These are phyloP conservation scores for Megathymus violae DNA, from an alignment of 1,140 invertebrate species.

Conservation along the genomic window DNA sequence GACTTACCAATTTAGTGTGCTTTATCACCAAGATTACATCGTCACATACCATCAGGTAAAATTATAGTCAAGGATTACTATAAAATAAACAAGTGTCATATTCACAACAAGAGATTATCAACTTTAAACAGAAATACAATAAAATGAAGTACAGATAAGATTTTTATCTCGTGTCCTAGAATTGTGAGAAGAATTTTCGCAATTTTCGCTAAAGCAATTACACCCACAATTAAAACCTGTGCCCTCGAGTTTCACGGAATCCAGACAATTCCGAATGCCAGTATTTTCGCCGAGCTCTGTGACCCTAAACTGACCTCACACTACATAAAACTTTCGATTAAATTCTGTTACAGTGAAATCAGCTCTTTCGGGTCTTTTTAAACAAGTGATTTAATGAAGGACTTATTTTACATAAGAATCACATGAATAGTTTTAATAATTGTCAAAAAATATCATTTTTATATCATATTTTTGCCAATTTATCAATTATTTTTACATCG, in stretches of 20 bases:
- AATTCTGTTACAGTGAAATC: constrained; percentile 13
- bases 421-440: too few species aligned
- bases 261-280: constrained; percentile 33
- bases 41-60: too few species aligned
- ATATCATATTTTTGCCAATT: too few species aligned
- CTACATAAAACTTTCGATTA: constrained; percentile 34
- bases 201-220: constrained; percentile 44
- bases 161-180: constrained; percentile 25
- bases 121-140: neutral
- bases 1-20: too few species aligned
- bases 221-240: constrained; percentile 42
- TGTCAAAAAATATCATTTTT: too few species aligned
- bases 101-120: too few species aligned
- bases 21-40: too few species aligned
- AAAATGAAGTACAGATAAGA: constrained; percentile 11
- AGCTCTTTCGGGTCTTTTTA: neutral
- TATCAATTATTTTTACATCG: too few species aligned
- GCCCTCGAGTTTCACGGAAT: constrained; percentile 34
- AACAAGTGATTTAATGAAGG: too few species aligned
- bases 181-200: constrained; percentile 25
- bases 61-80: too few species aligned
- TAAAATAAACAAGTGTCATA: too few species aligned
- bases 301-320: constrained; percentile 39
- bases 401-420: too few species aligned
- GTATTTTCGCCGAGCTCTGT: constrained; percentile 10